Conservation (phyloP, 2,888 invertebrate genomes). For the Tridacna crocea region DNA sequence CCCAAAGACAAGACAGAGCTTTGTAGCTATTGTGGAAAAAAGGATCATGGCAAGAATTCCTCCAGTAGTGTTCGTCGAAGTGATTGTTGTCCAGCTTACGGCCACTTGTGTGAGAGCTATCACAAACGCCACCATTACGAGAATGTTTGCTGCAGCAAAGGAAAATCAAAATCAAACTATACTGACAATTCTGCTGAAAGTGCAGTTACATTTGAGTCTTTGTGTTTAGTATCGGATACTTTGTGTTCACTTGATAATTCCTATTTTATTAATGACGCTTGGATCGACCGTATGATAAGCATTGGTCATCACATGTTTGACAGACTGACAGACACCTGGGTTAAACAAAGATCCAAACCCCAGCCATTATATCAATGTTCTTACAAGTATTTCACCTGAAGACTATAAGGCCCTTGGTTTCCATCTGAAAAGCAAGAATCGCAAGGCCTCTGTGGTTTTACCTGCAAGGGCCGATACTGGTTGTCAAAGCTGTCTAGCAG, state of each 20-base stretch:
- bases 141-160: conserved; percentile 52
- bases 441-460: conserved; percentile 39
- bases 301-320: conserved; percentile 67
- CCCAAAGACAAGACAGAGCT: too few species aligned
- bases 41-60: conserved; percentile 61
- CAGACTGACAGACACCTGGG: conserved; percentile 53
- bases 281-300: background rate
- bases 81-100: conserved; percentile 40
- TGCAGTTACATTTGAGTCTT: conserved; percentile 47
- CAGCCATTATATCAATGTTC: conserved; percentile 21
- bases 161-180: conserved; percentile 24
- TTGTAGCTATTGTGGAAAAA: conserved; percentile 64
- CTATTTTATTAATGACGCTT: background rate
- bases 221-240: background rate
- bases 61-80: conserved; percentile 30
- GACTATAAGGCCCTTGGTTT: conserved; percentile 55
- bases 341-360: conserved; percentile 49
- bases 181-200: background rate
- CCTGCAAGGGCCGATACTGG: conserved; percentile 65
- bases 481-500: conserved; percentile 67
- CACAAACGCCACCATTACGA: conserved; percentile 50
- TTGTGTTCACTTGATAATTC: background rate
- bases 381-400: background rate
- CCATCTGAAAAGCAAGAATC: conserved; percentile 19
- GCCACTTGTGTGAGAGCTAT: conserved; percentile 55